Base-by-base conservation (phyloP, 2,113 vertebrate genomes). In the Notothenia rossii region DNA sequence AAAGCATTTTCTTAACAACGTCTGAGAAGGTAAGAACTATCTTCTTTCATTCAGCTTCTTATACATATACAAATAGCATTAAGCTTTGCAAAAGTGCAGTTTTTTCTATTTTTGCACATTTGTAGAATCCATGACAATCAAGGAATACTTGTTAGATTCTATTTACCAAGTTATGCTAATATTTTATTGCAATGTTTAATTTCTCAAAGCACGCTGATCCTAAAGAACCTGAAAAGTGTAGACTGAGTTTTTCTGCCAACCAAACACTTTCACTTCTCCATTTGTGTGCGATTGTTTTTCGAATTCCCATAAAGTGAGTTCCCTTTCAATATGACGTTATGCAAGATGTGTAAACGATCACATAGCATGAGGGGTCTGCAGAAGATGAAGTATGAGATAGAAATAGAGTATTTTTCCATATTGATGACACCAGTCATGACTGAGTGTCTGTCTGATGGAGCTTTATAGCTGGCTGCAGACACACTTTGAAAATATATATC, bases 201-300 rank as follows among this genome's bases (percentile, higher is more conserved):
- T 25, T 25, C 6, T 29, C 14, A 25, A 64, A 66, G 22, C 22
- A 73, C 59, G 49, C n/a, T 25, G 2, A 72, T 49, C 2, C 36
- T 10, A 2, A 79, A 67, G 9, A 65, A 73, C 15, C 71, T 40
- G 43, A 3, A 51, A 10, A 53, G 45, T 67, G 40, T 22, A 10
- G 10, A 40, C 22, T 18, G 2, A 60, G 60, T 70, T 81, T 81
- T 90, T 13, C 22, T 86, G 85, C n/a, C 11, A 53, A 46, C 6
- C 0, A 46, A 72, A 83, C 79, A 86, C 63, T 92, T 89, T 88
- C 88, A 75, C 86, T 91, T 92, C 91, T 82, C 51, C 33, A 18
- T 51, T 55, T 60, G 20, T 45, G 18, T 0, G 36, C 3, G 1
- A 60, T 71, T 60, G 36, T 75, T 63, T 73, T 70, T 40, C 33